Evolutionary conservation across 1,140 invertebrate species (phyloP).

Genomic region (Anoplolepis gracilipes): DNA sequence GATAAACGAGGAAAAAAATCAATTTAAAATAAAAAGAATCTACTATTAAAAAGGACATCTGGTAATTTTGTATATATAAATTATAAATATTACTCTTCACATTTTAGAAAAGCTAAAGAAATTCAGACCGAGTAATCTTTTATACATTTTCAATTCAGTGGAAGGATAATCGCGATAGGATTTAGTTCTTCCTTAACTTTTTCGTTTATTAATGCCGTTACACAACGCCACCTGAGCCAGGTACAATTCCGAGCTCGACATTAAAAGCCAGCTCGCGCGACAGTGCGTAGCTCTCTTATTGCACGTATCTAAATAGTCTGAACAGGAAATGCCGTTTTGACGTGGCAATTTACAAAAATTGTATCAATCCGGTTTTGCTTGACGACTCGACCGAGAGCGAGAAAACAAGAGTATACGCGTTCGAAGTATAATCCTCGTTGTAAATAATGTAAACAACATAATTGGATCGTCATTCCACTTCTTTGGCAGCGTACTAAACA

Average conservation of each 20-base stretch:
- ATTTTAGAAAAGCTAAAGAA: background rate
- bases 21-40: too few relatives aligned
- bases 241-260: conserved; percentile 82
- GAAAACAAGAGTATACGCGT: conserved; percentile 41
- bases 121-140: background rate
- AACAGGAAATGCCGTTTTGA: conserved; percentile 14
- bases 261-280: conserved; percentile 78
- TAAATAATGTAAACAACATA: conserved; percentile 64
- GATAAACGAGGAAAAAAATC: too few relatives aligned
- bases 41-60: background rate
- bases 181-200: conserved; percentile 63
- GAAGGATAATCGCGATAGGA: background rate
- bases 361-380: conserved; percentile 20
- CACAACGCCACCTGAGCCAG: conserved; percentile 79
- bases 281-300: conserved; percentile 65
- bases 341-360: conserved; percentile 69
- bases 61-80: background rate
- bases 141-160: background rate
- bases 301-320: conserved; percentile 41
- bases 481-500: conserved; percentile 60
- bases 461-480: conserved; percentile 48
- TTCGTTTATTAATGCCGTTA: conserved; percentile 81
- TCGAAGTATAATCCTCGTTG: conserved; percentile 47
- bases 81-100: background rate
- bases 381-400: background rate